A percentile compares a stretch with the other conserved stretches of the same genome.
Conservation (phyloP, 2,113 vertebrate species). For the Forbesichthys agassizii region DNA sequence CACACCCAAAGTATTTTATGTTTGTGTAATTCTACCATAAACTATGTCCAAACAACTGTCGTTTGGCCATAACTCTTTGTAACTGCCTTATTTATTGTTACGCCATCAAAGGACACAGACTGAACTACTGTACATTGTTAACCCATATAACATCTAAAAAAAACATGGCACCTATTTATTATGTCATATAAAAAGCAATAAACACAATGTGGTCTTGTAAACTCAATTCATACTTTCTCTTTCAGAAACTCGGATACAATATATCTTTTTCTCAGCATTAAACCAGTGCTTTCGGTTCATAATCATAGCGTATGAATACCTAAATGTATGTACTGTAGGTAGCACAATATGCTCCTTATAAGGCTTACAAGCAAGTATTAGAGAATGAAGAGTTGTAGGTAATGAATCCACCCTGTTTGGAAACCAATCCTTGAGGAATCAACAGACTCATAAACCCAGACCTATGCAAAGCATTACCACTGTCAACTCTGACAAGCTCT, state of each 20-base stretch:
- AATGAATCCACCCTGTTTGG: too few relatives aligned
- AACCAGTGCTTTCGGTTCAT: too few relatives aligned
- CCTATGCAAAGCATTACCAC: too few relatives aligned
- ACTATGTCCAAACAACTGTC: background rate
- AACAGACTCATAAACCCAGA: too few relatives aligned
- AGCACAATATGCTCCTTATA: too few relatives aligned
- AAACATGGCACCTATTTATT: constrained; percentile 21
- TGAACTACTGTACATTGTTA: background rate
- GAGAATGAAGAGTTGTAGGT: too few relatives aligned
- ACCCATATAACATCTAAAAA: constrained; percentile 11
- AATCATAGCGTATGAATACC: too few relatives aligned
- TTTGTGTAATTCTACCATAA: constrained; percentile 8
- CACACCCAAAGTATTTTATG: background rate
- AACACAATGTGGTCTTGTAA: background rate
- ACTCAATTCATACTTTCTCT: background rate
- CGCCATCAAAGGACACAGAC: background rate
- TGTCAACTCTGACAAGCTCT: too few relatives aligned
- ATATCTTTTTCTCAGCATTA: background rate
- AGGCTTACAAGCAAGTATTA: too few relatives aligned
- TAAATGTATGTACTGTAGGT: too few relatives aligned
- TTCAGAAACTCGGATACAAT: background rate
- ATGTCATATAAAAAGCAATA: constrained; percentile 41
- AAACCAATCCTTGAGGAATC: too few relatives aligned
- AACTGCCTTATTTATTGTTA: constrained; percentile 24
- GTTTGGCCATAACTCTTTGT: constrained; percentile 1